A percentile compares a stretch with the other conserved stretches of the same genome.
Conservation (phyloP, 2,888 invertebrate species). For the Macroteleia sp. region DNA sequence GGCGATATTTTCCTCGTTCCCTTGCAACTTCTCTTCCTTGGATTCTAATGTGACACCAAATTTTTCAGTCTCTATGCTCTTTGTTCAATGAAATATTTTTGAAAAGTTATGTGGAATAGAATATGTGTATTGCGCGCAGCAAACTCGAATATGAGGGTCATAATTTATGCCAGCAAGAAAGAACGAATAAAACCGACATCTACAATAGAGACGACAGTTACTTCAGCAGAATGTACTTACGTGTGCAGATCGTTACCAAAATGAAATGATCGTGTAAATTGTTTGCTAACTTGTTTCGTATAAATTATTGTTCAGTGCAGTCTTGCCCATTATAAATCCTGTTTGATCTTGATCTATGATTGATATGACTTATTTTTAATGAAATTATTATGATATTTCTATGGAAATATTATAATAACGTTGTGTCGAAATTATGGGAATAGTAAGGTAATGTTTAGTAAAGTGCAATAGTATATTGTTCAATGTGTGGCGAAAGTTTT, state of each 20-base stretch:
- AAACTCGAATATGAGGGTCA: slow-evolving; percentile 27
- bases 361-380: too few relatives aligned
- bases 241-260: slow-evolving; percentile 28
- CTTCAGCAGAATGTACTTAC: slow-evolving; percentile 19
- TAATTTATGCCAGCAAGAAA: slow-evolving; percentile 34
- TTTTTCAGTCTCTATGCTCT: slow-evolving; percentile 31
- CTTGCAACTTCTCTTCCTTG: slow-evolving; percentile 23
- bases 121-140: slow-evolving; percentile 27
- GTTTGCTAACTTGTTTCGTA: slow-evolving; percentile 36
- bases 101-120: slow-evolving; percentile 38
- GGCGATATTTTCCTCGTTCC: slow-evolving; percentile 30
- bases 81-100: slow-evolving; percentile 42
- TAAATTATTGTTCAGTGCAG: slow-evolving; percentile 32
- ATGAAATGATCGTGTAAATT: slow-evolving; percentile 28
- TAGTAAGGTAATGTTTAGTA: too few relatives aligned
- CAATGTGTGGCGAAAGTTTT: too few relatives aligned
- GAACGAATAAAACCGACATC: slow-evolving; percentile 33
- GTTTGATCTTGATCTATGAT: too few relatives aligned
- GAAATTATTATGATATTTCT: too few relatives aligned
- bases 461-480: too few relatives aligned
- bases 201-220: slow-evolving; percentile 31
- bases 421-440: too few relatives aligned
- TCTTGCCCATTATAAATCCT: too few relatives aligned
- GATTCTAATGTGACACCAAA: slow-evolving; percentile 40
- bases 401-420: too few relatives aligned